Evolutionary conservation across 2,797 vertebrate genomes (phyloP), one percentile per base, ranked within the genome.

Genomic region (Notolabrus celidotus): DNA sequence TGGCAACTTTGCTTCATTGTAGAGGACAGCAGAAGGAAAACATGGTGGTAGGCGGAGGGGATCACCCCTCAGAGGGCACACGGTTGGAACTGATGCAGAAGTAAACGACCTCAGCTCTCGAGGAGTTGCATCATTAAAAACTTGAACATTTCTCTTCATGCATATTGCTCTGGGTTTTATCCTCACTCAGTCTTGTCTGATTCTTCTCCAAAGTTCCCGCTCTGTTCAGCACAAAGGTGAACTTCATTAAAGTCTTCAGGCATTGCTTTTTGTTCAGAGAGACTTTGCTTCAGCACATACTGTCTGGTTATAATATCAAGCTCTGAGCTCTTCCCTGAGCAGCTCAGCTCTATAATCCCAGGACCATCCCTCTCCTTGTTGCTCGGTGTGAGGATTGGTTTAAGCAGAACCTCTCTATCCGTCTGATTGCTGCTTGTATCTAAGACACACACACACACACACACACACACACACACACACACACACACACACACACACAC

Each of bases 281-380:
- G 19, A 27, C 7, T 61, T n/a, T n/a, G n/a, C n/a, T n/a, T n/a
- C n/a, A n/a, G n/a, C n/a, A n/a, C n/a, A n/a, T n/a, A n/a, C n/a
- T n/a, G n/a, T n/a, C 36, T 42, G 58, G 47, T 56, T 67, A 47
- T 52, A 66, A 77, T 50, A 53, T 65, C 41, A 58, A 50, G 29
- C 64, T 70, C 25, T 47, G 33, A 43, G 49, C 20, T 33, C 60
- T 27, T 53, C 23, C 22, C 62, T 16, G 27, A 58, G 58, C 62
- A 54, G 54, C 38, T 2, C 42, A 20, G 36, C 19, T 58, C 63
- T 70, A 67, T 67, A 42, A 70, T 61, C 39, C 22, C 22, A 17
- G 42, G 0, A 33, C 49, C 50, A 55, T 19, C 15, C 16, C 36
- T 51, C 19, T 17, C n/a, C 22, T 59, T 45, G 25, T 43, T 58